Conservation (phyloP, 2,113 vertebrate species). For the Ceyx melanurus region DNA sequence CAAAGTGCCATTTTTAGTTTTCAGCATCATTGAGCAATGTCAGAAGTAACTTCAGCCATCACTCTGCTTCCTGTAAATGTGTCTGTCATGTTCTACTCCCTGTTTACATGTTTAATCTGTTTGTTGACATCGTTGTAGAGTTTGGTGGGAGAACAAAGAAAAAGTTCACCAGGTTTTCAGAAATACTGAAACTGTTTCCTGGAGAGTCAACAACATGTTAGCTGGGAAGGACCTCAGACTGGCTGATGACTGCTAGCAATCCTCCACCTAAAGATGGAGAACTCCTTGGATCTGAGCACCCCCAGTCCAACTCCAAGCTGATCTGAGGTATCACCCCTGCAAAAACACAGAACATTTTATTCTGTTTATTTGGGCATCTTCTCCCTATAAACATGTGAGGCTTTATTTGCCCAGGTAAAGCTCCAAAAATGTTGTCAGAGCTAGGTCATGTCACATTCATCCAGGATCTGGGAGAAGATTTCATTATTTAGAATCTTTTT, state of each 20-base stretch:
- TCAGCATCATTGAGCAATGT: background rate
- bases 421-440: background rate
- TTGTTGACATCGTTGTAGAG: background rate
- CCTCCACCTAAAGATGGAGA: background rate
- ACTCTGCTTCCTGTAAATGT: background rate
- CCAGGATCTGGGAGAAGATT: background rate
- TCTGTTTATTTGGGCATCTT: background rate
- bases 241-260: background rate
- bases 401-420: background rate
- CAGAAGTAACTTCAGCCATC: background rate
- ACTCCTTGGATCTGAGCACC: background rate
- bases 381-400: background rate
- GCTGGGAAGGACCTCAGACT: background rate
- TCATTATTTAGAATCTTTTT: background rate
- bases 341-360: background rate
- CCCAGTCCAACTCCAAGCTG: background rate
- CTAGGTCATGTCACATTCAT: background rate
- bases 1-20: background rate
- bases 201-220: background rate
- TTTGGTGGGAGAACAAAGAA: background rate
- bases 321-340: rapidly evolving
- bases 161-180: background rate
- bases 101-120: background rate
- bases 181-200: background rate
- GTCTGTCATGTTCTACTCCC: background rate